Conservation (phyloP, 2,888 invertebrate species). For the Germaria angustata region DNA sequence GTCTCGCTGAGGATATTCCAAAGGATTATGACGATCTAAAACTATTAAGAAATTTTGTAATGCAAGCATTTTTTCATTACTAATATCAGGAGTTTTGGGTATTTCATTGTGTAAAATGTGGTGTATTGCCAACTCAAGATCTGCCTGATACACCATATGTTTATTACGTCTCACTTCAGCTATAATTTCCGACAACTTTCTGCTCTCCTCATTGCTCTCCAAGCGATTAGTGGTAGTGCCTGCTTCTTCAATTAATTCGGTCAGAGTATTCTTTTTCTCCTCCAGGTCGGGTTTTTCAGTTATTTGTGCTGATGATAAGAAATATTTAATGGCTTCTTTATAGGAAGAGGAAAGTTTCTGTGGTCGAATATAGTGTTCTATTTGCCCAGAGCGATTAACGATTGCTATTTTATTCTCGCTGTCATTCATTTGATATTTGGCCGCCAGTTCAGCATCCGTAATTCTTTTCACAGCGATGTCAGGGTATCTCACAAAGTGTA, state of each 20-base stretch:
- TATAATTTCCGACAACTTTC: conserved; percentile 66
- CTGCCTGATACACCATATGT: conserved; percentile 88
- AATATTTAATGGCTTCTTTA: conserved; percentile 70
- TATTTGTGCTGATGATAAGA: conserved; percentile 68
- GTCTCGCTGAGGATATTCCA: conserved; percentile 84
- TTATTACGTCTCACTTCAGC: conserved; percentile 74
- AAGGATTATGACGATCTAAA: conserved; percentile 89
- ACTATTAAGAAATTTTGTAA: conserved; percentile 87
- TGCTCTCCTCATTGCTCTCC: neutral
- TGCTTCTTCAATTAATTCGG: neutral
- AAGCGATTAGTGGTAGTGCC: neutral
- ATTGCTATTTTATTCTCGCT: conserved; percentile 69
- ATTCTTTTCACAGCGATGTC: conserved; percentile 83
- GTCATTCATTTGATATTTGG: conserved; percentile 72
- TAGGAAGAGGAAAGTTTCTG: conserved; percentile 79
- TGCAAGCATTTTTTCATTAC: conserved; percentile 86
- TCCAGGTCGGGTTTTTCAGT: conserved; percentile 70
- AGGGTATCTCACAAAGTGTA: conserved; percentile 84
- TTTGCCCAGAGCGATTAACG: conserved; percentile 70
- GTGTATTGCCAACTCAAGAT: conserved; percentile 92
- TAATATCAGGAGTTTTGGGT: conserved; percentile 84
- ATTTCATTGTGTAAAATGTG: conserved; percentile 93
- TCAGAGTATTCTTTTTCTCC: too few species aligned
- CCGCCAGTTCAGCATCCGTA: conserved; percentile 71
- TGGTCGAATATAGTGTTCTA: conserved; percentile 63